Percentiles rank a stretch among this genome's conserved stretches.
phyloP scores from a whole-genome alignment of 2,888 invertebrate genomes.

The Seira ritae region DNA sequence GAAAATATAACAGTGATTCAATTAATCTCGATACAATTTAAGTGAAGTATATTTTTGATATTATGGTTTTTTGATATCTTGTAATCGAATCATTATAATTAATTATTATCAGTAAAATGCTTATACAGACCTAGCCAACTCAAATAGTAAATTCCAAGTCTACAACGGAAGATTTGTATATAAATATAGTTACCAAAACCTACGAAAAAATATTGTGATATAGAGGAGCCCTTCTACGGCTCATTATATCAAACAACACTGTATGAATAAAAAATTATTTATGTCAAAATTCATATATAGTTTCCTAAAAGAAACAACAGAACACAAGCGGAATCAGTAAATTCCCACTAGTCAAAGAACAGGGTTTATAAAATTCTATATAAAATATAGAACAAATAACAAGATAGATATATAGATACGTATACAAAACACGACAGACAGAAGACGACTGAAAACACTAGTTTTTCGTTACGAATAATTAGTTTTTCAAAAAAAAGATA shows the following conservation, averaged over 20 bases:
- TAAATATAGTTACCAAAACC: slow-evolving; percentile 42
- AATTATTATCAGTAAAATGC: slow-evolving; percentile 34
- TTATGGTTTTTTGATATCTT: slow-evolving; percentile 17
- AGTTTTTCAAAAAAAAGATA: background rate
- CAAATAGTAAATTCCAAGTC: slow-evolving; percentile 56
- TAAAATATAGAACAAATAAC: slow-evolving; percentile 21
- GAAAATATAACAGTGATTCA: slow-evolving; percentile 39
- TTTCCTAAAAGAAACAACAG: slow-evolving; percentile 43
- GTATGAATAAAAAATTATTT: slow-evolving; percentile 42
- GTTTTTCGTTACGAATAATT: background rate
- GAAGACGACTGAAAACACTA: slow-evolving; percentile 31
- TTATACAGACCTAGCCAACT: slow-evolving; percentile 58
- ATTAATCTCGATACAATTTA: slow-evolving; percentile 23
- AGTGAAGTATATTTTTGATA: slow-evolving; percentile 46
- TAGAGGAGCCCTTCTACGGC: slow-evolving; percentile 55
- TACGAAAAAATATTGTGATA: slow-evolving; percentile 35
- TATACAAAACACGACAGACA: slow-evolving; percentile 22
- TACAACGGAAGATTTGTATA: slow-evolving; percentile 50
- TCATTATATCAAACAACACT: slow-evolving; percentile 37
- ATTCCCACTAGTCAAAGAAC: slow-evolving; percentile 61
- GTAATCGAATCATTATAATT: background rate
- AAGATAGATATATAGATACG: background rate
- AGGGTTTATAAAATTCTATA: slow-evolving; percentile 46
- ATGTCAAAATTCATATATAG: slow-evolving; percentile 15
- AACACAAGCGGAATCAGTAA: slow-evolving; percentile 58